Base-by-base conservation (phyloP, 2,113 vertebrate species). In the Platysternon megacephalum region DNA sequence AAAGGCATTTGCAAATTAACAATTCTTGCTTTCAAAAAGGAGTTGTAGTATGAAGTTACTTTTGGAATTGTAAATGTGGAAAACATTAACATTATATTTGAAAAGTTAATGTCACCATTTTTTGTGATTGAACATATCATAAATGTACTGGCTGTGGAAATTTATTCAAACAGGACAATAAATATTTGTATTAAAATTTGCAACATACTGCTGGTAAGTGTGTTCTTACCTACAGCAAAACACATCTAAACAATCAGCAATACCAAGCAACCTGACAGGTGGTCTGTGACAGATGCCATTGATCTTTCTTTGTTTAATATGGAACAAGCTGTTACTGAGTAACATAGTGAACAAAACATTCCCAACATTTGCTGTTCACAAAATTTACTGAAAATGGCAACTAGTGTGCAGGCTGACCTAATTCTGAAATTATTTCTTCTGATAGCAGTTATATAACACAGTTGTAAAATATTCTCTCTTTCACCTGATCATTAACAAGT, bases 241-340 rank as follows among this genome's bases (percentile, higher is more conserved):
- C 12, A 32, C 1, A 7, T 83, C 46, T 89, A 90, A 61, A 93
- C 24, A 93, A 87, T 65, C 48, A 82, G 74, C 68, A 68, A 42
- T 39, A 90, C 61, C 88, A 93, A 95, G 87, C 79, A 96, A 94
- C 68, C 56, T 72, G 84, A 82, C 90, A 96, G 88, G 91, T 96
- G 91, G 12, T 81, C 91, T 90, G 93, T 94, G 87, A 95, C 80
- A 97, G 51, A 87, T 93, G 92, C 39, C 86, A 95, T 52, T 48
- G 7, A 89, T 93, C 48, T 88, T 86, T 94, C 91, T 97, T 85
- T 96, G 83, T 95, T 98, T 97, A 95, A 95, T 94, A 97, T 26
- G 91, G 82, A 97, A 88, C 72, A 97, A 88, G 78, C 58, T 88
- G 93, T 96, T 97, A 88, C 88, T 90, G 95, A 85, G 74, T 80